Percentiles rank a stretch among this genome's conserved stretches.
Evolutionary conservation across 1,140 invertebrate genomes (phyloP).

Genomic region (Lepidurus couesii): DNA sequence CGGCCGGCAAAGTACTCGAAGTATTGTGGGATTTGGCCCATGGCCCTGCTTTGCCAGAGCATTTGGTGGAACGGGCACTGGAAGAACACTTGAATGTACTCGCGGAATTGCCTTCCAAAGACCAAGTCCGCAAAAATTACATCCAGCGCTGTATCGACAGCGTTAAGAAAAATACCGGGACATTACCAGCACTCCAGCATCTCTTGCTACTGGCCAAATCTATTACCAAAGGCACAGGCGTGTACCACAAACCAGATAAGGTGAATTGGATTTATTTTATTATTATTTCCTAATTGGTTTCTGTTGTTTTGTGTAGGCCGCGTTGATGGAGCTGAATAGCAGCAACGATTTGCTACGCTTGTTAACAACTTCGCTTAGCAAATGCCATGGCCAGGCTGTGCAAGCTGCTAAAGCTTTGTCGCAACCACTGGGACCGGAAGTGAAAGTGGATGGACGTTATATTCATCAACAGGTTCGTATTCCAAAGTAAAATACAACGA

Average conservation of each 20-base stretch:
- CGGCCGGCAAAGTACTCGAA: conserved; percentile 46
- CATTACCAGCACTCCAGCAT: conserved; percentile 47
- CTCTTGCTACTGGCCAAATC: conserved; percentile 48
- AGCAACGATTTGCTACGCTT: conserved; percentile 49
- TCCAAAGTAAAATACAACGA: neutral
- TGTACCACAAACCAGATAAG: conserved; percentile 49
- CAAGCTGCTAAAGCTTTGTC: conserved; percentile 39
- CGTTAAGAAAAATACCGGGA: conserved; percentile 47
- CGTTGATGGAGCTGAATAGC: conserved; percentile 27
- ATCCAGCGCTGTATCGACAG: conserved; percentile 51
- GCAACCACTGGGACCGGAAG: conserved; percentile 42
- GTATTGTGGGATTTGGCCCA: conserved; percentile 51
- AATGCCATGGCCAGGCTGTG: conserved; percentile 48
- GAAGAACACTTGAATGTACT: conserved; percentile 51
- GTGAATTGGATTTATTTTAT: conserved; percentile 32
- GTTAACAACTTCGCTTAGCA: conserved; percentile 47
- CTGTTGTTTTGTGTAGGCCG: neutral
- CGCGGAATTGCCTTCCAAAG: conserved; percentile 48
- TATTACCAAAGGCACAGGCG: conserved; percentile 45
- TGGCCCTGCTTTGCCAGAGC: conserved; percentile 44
- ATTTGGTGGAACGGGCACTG: conserved; percentile 48
- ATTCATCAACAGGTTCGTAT: conserved; percentile 45
- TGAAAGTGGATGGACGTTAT: conserved; percentile 49
- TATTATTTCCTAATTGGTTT: neutral
- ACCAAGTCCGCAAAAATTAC: conserved; percentile 46